Evolutionary conservation across 2,888 invertebrate species (phyloP).

Genomic region (Chaitophorus viminalis): DNA sequence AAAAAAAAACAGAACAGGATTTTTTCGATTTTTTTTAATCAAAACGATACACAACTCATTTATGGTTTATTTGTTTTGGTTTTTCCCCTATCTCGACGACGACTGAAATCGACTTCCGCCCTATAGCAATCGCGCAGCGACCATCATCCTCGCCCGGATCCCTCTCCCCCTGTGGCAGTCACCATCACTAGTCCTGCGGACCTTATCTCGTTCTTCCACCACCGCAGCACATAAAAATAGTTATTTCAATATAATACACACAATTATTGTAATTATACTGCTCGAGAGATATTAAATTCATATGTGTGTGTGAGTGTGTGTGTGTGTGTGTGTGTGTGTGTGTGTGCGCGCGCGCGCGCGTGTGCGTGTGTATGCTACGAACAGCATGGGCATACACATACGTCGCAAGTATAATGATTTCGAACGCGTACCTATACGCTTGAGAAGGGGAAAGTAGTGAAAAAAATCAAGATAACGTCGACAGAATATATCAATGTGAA

Average conservation of each 20-base stretch:
- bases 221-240: neutral
- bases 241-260: too few species aligned
- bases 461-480: too few species aligned
- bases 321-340: neutral
- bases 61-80: neutral
- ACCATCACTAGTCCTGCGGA: conserved; percentile 3
- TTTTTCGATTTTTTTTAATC: neutral
- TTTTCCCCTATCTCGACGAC: neutral
- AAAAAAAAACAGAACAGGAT: neutral
- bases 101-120: neutral
- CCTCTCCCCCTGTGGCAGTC: neutral
- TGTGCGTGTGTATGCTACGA: neutral
- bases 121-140: neutral
- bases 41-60: neutral
- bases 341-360: neutral
- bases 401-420: too few species aligned
- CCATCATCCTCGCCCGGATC: neutral
- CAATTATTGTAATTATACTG: neutral
- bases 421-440: too few species aligned
- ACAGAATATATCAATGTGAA: too few species aligned
- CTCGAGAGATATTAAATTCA: neutral
- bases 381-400: neutral
- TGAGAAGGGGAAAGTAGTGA: too few species aligned
- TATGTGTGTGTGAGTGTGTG: neutral
- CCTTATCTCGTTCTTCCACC: neutral